A percentile compares a stretch with the other conserved stretches of the same genome.
Conservation (phyloP, 2,113 vertebrate species). For the Dendrocopos noguchii region DNA sequence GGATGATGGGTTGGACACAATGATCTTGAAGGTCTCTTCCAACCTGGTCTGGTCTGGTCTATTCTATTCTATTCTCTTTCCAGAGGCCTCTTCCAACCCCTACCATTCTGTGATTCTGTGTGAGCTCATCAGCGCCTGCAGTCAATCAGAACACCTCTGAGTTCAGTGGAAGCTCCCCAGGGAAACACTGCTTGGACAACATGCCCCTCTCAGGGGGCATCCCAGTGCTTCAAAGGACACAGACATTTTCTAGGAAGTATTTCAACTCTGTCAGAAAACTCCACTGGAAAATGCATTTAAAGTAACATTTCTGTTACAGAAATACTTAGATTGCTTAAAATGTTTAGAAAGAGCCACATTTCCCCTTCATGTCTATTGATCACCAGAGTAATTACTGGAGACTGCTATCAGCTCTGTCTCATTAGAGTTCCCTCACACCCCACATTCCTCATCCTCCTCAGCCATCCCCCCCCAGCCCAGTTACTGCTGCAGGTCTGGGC, state of each 20-base stretch:
- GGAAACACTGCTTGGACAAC: neutral
- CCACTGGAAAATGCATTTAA: neutral
- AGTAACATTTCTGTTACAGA: neutral
- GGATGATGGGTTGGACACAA: too few species aligned
- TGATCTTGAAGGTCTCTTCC: too few species aligned
- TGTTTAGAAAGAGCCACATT: neutral
- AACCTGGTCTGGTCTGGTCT: too few species aligned
- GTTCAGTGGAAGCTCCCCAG: neutral
- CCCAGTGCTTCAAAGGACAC: neutral
- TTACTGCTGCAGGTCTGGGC: neutral
- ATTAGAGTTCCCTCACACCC: neutral
- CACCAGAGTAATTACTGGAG: neutral
- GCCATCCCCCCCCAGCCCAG: neutral
- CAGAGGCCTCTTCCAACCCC: too few species aligned
- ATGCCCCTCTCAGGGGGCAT: neutral
- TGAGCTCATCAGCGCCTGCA: neutral
- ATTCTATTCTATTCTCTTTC: too few species aligned
- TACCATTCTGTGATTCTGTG: too few species aligned
- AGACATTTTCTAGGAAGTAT: neutral
- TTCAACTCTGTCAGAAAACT: neutral
- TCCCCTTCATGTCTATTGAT: neutral
- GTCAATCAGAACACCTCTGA: neutral
- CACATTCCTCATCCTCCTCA: too few species aligned
- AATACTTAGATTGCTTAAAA: neutral
- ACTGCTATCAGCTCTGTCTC: neutral